Base-by-base conservation (phyloP, 35 echinoderm and acorn worm genomes). In the Amphiura filiformis region DNA sequence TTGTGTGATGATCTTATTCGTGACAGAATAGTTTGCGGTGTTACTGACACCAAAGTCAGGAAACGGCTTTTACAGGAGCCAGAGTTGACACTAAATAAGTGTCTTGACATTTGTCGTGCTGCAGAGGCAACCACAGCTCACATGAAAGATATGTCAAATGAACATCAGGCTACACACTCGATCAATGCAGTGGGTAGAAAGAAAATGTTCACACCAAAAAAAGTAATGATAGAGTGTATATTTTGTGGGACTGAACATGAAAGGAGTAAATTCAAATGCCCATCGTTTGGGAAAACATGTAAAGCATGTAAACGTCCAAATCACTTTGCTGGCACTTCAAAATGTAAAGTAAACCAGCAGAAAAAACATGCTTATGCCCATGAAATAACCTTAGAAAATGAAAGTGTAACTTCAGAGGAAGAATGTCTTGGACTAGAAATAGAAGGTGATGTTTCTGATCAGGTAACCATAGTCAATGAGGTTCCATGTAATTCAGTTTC, bases 11-110 rank as follows among this genome's bases (percentile, higher is more conserved):
- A 95, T 23, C 57, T 91, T 32, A 87, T 95, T 20, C 22, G 84
- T 0, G 89, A 91, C 39, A 23, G 89, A 84, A 87, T 91, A 44
- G 80, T 95, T 28, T 83, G 86, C 64, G 89, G 89, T 0, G 70
- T 91, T 41, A 75, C 41, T 23, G 65, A 86, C 79, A 77, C 81
- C 39, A 82, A 52, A 39, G 15, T 65, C 18, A 82, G 81, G n/a
- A 88, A 91, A 44, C 80, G 86, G 39, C 79, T 95, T 39, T 78
- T 88, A 31, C 84, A 95, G 84, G 90, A 90, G 32, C 76, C 93
- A 32, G 85, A 91, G 79, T 76, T 91, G 32, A 82, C 39, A 77
- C 82, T 91, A 44, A n/a, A 34, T 32, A 88, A 70, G 26, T 80
- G 88, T 80, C 85, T 95, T 37, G 89, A 91, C 34, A 65, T 83